Evolutionary conservation across 2,888 invertebrate species (phyloP), one percentile per base, ranked within the genome.

Genomic region (Pollenia labialis): DNA sequence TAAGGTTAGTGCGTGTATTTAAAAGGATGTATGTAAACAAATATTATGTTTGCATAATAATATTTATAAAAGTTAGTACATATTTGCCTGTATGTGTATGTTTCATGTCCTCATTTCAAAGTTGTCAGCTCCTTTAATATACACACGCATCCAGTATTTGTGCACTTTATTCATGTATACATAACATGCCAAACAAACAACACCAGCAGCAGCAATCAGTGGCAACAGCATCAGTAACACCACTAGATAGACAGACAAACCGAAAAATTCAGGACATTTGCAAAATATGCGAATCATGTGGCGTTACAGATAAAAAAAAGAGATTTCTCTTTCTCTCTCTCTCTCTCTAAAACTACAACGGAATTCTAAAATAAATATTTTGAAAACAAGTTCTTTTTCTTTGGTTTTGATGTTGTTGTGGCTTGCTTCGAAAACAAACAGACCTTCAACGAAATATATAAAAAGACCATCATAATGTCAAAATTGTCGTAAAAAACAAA

Each of bases 41-140:
- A 68, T 46, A 56, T 46, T 12, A 48, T 77, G 64, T 46, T 32
- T 11, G 16, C 50, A 62, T 64, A 64, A 52, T 4, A 42, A 52
- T 71, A 44, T 44, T 54, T 44, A 16, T 7, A 12, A 44, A 7
- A 50, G 9, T 54, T 32, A 32, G 6, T 32, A 0, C 32, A 6
- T 1, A 32, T 32, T 32, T 32, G 23, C 1, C 6, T 32, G 32
- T 32, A 6, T 75, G 60, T 52, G 42, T 18, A 12, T 50, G 1
- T 40, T 32, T n/a, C 9, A 23, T 60, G 40, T 46, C 23, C 46
- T 71, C 40, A 40, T 46, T 80, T 64, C n/a, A 50, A 58, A 60
- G 52, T 54, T 56, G 69, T 32, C 1, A 32, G 18, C 42, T 52
- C 23, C 56, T 71, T 46, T 44, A 80, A 60, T 16, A 62, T 40